phyloP scores from a whole-genome alignment of 2,797 vertebrate genomes.

The Iguana delicatissima region DNA sequence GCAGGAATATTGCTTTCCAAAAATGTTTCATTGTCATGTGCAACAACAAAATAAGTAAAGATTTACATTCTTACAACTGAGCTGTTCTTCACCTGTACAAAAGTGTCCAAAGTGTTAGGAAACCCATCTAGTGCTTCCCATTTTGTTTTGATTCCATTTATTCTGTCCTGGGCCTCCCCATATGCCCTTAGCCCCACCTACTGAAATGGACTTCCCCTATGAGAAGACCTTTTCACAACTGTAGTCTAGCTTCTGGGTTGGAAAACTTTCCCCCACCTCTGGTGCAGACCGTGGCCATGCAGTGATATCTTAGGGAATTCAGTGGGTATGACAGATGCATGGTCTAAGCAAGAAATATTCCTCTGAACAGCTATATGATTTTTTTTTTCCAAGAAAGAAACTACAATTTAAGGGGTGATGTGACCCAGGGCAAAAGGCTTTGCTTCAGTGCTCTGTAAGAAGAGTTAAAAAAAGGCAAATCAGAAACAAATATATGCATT shows the following conservation, averaged over 20 bases:
- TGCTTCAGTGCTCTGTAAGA: conserved; percentile 40
- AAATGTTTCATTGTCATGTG: too few relatives aligned
- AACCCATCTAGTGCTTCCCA: neutral
- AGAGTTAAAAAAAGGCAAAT: conserved; percentile 29
- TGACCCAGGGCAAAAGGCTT: conserved; percentile 25
- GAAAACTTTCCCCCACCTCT: neutral
- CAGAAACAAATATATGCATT: conserved; percentile 35
- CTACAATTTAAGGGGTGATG: neutral
- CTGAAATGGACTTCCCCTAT: neutral
- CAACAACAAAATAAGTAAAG: too few relatives aligned
- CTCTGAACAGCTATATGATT: conserved; percentile 13
- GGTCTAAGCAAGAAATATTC: neutral
- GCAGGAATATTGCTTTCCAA: too few relatives aligned
- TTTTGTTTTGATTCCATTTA: neutral
- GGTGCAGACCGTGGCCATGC: too few relatives aligned
- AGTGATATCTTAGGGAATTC: neutral
- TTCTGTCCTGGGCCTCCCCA: neutral
- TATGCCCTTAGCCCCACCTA: neutral
- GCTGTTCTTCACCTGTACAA: too few relatives aligned
- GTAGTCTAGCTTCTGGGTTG: neutral
- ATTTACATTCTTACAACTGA: neutral
- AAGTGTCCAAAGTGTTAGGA: neutral
- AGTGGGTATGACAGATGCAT: neutral
- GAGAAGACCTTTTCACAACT: neutral
- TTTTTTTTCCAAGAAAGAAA: conserved; percentile 31